A percentile compares a stretch with the other conserved stretches of the same genome.
phyloP scores from a whole-genome alignment of 2,113 vertebrate genomes.

The Nesogale talazaci region DNA sequence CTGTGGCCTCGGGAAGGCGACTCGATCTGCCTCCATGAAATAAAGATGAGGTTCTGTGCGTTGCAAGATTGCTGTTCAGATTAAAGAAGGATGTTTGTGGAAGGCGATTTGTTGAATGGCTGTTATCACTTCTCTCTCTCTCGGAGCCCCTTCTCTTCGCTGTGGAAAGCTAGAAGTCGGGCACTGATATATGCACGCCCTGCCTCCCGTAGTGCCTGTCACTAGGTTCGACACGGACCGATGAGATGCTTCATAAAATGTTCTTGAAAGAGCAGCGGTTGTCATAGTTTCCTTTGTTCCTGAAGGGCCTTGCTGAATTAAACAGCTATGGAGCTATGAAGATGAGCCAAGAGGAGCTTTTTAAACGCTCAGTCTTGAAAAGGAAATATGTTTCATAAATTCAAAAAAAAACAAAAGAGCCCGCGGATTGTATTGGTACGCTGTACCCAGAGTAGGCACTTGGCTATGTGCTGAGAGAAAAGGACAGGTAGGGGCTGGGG shows the following conservation, averaged over 20 bases:
- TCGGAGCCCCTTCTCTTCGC: not conserved
- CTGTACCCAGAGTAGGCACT: not conserved
- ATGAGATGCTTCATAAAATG: too few relatives aligned
- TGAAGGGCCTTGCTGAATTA: constrained; percentile 6
- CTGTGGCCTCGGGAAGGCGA: fast-evolving
- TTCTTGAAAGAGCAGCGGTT: not conserved
- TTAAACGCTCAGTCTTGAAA: not conserved
- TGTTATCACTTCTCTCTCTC: not conserved
- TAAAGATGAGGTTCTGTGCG: not conserved
- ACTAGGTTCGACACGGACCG: too few relatives aligned
- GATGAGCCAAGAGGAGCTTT: not conserved
- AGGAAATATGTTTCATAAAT: not conserved
- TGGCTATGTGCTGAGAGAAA: not conserved
- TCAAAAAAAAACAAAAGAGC: constrained; percentile 18
- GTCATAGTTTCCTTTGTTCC: not conserved
- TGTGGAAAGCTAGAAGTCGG: not conserved
- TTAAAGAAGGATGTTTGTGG: not conserved
- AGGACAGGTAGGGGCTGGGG: not conserved
- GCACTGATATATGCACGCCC: not conserved
- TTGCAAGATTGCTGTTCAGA: not conserved
- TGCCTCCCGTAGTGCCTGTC: too few relatives aligned
- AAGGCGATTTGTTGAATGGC: not conserved
- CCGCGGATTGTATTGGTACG: not conserved
- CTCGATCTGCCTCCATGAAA: not conserved
- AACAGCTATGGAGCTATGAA: not conserved